Conservation (phyloP, 2,797 vertebrate species). For the Argyrosomus regius region DNA sequence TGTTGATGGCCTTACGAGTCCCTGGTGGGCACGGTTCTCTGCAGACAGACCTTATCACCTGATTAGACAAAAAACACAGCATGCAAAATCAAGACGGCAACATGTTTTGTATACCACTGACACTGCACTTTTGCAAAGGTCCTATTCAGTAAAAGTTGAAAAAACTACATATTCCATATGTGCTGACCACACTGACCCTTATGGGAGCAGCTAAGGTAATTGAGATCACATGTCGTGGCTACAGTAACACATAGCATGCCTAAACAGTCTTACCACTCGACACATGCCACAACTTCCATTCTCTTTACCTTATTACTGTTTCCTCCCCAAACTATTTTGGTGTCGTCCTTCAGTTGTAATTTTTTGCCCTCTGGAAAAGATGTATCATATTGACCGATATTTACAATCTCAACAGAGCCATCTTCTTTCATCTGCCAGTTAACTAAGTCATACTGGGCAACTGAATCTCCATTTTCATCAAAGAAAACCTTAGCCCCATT, state of each 20-base stretch:
- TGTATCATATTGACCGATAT: conserved; percentile 76
- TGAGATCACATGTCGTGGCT: too few relatives aligned
- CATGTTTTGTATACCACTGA: background rate
- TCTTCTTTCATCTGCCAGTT: conserved; percentile 80
- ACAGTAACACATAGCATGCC: too few relatives aligned
- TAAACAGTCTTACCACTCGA: background rate
- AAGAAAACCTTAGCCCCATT: conserved; percentile 75
- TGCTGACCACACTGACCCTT: too few relatives aligned
- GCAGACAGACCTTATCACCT: conserved; percentile 80
- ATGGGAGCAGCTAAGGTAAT: too few relatives aligned
- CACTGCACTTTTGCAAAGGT: background rate
- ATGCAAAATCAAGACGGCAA: background rate
- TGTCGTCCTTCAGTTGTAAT: conserved; percentile 60
- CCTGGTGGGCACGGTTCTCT: conserved; percentile 74
- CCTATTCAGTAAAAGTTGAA: background rate
- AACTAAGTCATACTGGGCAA: conserved; percentile 77
- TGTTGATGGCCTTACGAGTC: conserved; percentile 75
- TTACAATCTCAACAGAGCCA: conserved; percentile 70
- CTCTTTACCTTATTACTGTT: conserved; percentile 61
- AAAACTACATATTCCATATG: too few relatives aligned
- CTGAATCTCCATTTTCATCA: conserved; percentile 77
- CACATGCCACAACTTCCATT: background rate
- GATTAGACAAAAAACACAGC: conserved; percentile 24
- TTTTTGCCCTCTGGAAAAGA: conserved; percentile 61
- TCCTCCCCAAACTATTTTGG: conserved; percentile 72